A percentile compares a stretch with the other conserved stretches of the same genome.
These are phyloP conservation scores for Calliopum simillimum DNA, from an alignment of 2,888 invertebrate genomes.

Conservation along the genomic window DNA sequence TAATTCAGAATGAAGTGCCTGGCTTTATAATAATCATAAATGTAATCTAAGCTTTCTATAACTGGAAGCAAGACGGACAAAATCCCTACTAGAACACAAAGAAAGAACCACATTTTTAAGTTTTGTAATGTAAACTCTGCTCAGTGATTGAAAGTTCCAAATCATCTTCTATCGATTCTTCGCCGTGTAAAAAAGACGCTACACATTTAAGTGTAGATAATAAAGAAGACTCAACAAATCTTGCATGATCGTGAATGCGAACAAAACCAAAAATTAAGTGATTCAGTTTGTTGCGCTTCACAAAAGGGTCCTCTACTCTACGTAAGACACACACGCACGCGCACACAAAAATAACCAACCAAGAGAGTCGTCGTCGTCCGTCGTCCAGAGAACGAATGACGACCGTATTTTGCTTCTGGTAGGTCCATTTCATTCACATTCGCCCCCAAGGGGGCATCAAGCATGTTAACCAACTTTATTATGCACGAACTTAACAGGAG, in stretches of 20 bases:
- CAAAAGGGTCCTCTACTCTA: conserved; percentile 2
- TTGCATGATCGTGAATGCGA: conserved; percentile 32
- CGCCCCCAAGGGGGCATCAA: conserved; percentile 48
- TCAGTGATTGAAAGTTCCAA: no score
- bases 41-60: no score
- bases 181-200: no score
- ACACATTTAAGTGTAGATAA: no score
- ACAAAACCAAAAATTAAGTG: conserved; percentile 36
- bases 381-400: conserved; percentile 12
- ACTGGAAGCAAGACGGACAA: no score
- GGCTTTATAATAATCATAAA: no score
- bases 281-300: conserved; percentile 27
- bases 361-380: no score
- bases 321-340: conserved; percentile 8
- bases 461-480: conserved; percentile 54
- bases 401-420: conserved; percentile 46
- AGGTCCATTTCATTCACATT: conserved; percentile 52
- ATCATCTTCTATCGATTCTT: no score
- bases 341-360: not conserved
- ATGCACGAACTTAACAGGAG: conserved; percentile 49
- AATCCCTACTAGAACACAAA: no score
- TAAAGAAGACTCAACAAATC: conserved; percentile 8
- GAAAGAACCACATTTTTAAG: not conserved
- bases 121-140: no score
- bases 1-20: no score